A percentile compares a stretch with the other conserved stretches of the same genome.
phyloP scores from a whole-genome alignment of 53 echinoderm and acorn worm genomes.

The Apostichopus leukothele region DNA sequence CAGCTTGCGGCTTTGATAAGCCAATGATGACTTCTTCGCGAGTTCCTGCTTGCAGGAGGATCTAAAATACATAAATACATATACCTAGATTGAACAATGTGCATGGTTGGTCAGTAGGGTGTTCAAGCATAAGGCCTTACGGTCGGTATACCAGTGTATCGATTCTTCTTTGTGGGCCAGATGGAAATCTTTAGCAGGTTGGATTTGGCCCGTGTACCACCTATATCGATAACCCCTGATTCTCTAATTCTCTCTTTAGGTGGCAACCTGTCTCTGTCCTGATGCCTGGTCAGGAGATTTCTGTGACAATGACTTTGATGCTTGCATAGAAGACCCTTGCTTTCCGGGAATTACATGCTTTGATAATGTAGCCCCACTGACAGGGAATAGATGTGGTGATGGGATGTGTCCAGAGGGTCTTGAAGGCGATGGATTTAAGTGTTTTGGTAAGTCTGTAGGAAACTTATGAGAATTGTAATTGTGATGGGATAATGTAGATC shows the following conservation, averaged over 20 bases:
- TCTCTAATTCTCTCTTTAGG: slow-evolving; percentile 19
- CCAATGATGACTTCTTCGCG: too few species aligned
- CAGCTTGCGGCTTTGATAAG: too few species aligned
- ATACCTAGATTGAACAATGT: too few species aligned
- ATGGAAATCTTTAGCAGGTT: too few species aligned
- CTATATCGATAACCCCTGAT: too few species aligned
- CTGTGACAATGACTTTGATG: slow-evolving; percentile 76
- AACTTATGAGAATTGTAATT: background rate
- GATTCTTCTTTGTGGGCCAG: too few species aligned
- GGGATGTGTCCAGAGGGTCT: slow-evolving; percentile 75
- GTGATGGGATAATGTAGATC: background rate
- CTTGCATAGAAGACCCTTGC: slow-evolving; percentile 73
- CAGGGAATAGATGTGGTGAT: slow-evolving; percentile 68
- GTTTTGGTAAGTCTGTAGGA: slow-evolving; percentile 60
- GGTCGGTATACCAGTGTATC: too few species aligned
- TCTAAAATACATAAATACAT: too few species aligned
- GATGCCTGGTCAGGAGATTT: slow-evolving; percentile 71
- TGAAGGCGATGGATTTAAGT: slow-evolving; percentile 79
- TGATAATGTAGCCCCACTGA: slow-evolving; percentile 59
- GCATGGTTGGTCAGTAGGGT: too few species aligned
- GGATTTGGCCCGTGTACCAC: too few species aligned
- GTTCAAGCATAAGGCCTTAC: too few species aligned
- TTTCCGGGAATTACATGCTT: slow-evolving; percentile 76
- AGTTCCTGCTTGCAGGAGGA: too few species aligned
- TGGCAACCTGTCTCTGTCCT: slow-evolving; percentile 67